phyloP scores from a whole-genome alignment of 1,140 invertebrate species.

The Rhagoletis zephyria region DNA sequence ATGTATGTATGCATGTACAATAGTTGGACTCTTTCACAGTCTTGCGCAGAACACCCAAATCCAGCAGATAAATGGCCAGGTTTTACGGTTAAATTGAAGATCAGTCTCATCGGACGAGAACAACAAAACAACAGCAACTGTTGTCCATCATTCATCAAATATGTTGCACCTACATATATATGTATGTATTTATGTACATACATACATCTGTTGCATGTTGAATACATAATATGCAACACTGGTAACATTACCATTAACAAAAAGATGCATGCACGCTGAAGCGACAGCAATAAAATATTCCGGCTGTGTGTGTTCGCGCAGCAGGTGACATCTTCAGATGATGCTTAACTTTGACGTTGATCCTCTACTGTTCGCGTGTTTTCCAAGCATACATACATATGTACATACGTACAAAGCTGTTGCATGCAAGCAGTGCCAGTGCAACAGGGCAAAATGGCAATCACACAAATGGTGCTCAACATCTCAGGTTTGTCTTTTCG shows the following conservation, averaged over 20 bases:
- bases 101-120: neutral
- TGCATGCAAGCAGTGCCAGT: slow-evolving; percentile 58
- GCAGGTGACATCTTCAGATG: slow-evolving; percentile 69
- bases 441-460: slow-evolving; percentile 50
- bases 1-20: too few species aligned
- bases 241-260: slow-evolving; percentile 55
- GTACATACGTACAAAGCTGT: slow-evolving; percentile 30
- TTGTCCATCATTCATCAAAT: slow-evolving; percentile 71
- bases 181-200: neutral
- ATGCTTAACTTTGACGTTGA: slow-evolving; percentile 53
- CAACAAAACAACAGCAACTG: neutral
- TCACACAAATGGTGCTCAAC: slow-evolving; percentile 59
- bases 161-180: slow-evolving; percentile 8
- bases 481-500: slow-evolving; percentile 58
- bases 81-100: neutral
- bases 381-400: neutral
- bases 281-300: slow-evolving; percentile 60
- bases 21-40: neutral
- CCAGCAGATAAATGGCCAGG: slow-evolving; percentile 9
- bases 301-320: slow-evolving; percentile 67
- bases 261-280: neutral
- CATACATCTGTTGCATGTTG: neutral
- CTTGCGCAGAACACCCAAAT: neutral
- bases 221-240: slow-evolving; percentile 45
- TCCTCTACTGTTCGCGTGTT: slow-evolving; percentile 45